Percentiles rank a stretch among this genome's conserved stretches.
phyloP scores from a whole-genome alignment of 2,888 invertebrate species.

The Apoderus coryli region DNA sequence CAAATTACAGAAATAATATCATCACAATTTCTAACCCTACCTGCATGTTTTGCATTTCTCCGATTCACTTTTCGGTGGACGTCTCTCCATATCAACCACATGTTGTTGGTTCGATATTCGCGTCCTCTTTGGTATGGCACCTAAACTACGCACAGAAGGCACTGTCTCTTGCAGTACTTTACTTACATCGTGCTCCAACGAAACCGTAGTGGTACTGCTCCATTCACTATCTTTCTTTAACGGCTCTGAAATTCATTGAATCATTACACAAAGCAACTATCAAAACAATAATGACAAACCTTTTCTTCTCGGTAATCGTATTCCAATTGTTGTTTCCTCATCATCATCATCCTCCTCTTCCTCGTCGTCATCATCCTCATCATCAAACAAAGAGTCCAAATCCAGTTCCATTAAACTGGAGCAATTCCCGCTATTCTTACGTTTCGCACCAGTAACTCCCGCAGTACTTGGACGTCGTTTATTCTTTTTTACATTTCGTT shows the following conservation, averaged over 20 bases:
- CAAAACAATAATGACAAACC: too few relatives aligned
- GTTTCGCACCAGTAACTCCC: conserved; percentile 20
- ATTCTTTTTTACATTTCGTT: conserved; percentile 23
- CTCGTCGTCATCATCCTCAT: conserved; percentile 26
- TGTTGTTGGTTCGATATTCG: conserved; percentile 14
- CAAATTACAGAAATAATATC: too few relatives aligned
- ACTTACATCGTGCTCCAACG: conserved; percentile 35
- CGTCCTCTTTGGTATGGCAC: conserved; percentile 55
- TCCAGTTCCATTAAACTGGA: conserved; percentile 40
- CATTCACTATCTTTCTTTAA: conserved; percentile 37
- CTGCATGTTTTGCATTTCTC: conserved; percentile 27
- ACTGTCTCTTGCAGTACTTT: conserved; percentile 37
- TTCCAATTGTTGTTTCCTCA: too few relatives aligned
- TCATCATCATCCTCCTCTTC: too few relatives aligned
- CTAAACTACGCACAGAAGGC: conserved; percentile 41
- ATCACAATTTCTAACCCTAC: conserved; percentile 9
- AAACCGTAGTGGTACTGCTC: conserved; percentile 32
- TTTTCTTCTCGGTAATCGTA: too few relatives aligned
- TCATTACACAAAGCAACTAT: too few relatives aligned
- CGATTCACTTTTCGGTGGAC: conserved; percentile 28
- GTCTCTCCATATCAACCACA: conserved; percentile 15
- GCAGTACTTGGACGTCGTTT: conserved; percentile 19
- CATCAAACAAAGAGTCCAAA: conserved; percentile 49
- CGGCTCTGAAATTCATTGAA: too few relatives aligned
- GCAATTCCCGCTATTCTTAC: conserved; percentile 24